A percentile compares a stretch with the other conserved stretches of the same genome.
Evolutionary conservation across 1,140 invertebrate species (phyloP).

Genomic region (Cydia fagiglandana): DNA sequence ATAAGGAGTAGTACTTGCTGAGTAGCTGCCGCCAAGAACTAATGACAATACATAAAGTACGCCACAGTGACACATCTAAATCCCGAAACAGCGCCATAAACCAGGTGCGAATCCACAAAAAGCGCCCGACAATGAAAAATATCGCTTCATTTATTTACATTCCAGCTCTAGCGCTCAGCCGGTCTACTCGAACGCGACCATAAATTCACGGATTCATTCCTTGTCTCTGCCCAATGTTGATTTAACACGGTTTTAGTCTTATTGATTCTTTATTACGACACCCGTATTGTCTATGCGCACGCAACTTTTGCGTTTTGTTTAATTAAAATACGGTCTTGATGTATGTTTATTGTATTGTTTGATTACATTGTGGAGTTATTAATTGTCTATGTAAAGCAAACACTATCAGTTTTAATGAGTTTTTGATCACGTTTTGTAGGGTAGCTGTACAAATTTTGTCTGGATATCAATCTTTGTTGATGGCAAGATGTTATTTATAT

Average conservation of each 20-base stretch:
- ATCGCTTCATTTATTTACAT: conserved; percentile 55
- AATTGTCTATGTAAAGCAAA: conserved; percentile 16
- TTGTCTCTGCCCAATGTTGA: conserved; percentile 78
- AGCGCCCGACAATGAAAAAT: conserved; percentile 60
- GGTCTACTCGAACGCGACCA: conserved; percentile 60
- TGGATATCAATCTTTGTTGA: background rate
- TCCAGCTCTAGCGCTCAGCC: conserved; percentile 56
- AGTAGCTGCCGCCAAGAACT: background rate
- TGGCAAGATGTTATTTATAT: background rate
- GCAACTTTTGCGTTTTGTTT: conserved; percentile 59
- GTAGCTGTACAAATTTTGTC: background rate
- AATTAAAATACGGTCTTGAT: conserved; percentile 67
- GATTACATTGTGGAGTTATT: conserved; percentile 15
- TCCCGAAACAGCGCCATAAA: conserved; percentile 25
- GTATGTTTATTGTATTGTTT: conserved; percentile 47
- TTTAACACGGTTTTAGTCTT: conserved; percentile 78
- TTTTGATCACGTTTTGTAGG: conserved; percentile 8
- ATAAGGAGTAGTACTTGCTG: background rate
- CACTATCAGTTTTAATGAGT: conserved; percentile 14
- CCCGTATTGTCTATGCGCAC: conserved; percentile 73
- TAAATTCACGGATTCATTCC: conserved; percentile 76
- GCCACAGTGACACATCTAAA: conserved; percentile 23
- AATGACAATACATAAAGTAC: conserved; percentile 23
- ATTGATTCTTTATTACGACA: conserved; percentile 76
- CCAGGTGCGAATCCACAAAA: conserved; percentile 30